phyloP scores from a whole-genome alignment of 1,140 invertebrate genomes.

The Cotesia typhae region DNA sequence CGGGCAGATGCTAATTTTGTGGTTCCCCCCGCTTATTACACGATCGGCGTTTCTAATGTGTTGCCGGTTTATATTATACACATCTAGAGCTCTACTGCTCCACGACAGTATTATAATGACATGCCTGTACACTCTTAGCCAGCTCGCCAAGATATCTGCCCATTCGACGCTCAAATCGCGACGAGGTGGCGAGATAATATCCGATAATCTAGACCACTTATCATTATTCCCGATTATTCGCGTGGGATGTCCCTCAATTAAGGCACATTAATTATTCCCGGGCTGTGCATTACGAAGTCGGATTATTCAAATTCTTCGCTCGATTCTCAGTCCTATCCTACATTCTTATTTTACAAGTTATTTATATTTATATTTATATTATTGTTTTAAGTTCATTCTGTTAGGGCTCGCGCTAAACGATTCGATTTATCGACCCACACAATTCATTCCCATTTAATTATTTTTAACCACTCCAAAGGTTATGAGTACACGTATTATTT shows the following conservation, averaged over 20 bases:
- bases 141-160: no score
- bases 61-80: not conserved
- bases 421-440: slow-evolving; percentile 36
- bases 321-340: slow-evolving; percentile 27
- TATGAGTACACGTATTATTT: slow-evolving; percentile 23
- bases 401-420: slow-evolving; percentile 24
- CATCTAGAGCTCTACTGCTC: slow-evolving; percentile 52
- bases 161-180: not conserved
- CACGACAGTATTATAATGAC: no score
- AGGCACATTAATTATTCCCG: slow-evolving; percentile 2
- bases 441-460: slow-evolving; percentile 29
- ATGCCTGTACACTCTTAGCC: no score
- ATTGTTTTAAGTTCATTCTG: not conserved
- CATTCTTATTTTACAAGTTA: no score
- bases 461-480: slow-evolving; percentile 32
- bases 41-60: slow-evolving; percentile 57
- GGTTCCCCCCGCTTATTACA: slow-evolving; percentile 56
- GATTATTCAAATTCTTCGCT: no score
- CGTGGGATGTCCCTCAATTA: no score
- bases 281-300: no score
- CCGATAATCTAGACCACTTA: no score
- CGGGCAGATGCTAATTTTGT: slow-evolving; percentile 61
- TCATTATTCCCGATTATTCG: not conserved
- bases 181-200: slow-evolving; percentile 1
- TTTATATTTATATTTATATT: slow-evolving; percentile 10